Conservation (phyloP, 2,888 invertebrate species). For the Dolichopus griseipennis region DNA sequence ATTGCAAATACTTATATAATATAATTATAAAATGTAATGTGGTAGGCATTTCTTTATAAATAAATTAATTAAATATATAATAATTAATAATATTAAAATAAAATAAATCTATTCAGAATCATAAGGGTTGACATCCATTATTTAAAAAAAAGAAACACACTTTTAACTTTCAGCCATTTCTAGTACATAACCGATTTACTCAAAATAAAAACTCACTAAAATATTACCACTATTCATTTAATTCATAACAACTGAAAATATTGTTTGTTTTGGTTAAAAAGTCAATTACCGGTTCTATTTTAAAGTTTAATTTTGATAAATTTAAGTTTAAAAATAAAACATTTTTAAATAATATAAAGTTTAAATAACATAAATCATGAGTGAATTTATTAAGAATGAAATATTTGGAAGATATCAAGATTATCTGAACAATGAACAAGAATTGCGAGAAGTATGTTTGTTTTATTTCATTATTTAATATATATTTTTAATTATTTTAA, state of each 20-base stretch:
- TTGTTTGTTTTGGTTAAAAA: conserved; percentile 1
- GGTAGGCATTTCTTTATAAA: too few relatives aligned
- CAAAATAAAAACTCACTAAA: too few relatives aligned
- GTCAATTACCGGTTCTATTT: background rate
- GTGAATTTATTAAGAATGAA: conserved; percentile 47
- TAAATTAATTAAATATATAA: too few relatives aligned
- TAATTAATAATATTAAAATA: too few relatives aligned
- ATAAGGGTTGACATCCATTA: too few relatives aligned
- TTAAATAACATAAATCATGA: conserved; percentile 35
- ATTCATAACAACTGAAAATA: background rate
- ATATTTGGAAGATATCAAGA: conserved; percentile 71
- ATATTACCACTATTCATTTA: too few relatives aligned
- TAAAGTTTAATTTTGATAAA: background rate
- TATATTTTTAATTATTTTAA: background rate
- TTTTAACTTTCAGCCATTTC: too few relatives aligned
- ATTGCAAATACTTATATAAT: too few relatives aligned
- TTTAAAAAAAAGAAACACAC: too few relatives aligned
- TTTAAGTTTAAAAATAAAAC: background rate
- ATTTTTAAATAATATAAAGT: background rate
- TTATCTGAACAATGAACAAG: conserved; percentile 68
- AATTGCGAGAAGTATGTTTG: conserved; percentile 63
- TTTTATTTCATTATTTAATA: background rate
- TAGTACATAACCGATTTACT: too few relatives aligned
- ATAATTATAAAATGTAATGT: too few relatives aligned
- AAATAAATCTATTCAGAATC: too few relatives aligned